These are phyloP conservation scores for Trachelus troglodyta DNA, from an alignment of 2,888 invertebrate genomes.

Conservation along the genomic window DNA sequence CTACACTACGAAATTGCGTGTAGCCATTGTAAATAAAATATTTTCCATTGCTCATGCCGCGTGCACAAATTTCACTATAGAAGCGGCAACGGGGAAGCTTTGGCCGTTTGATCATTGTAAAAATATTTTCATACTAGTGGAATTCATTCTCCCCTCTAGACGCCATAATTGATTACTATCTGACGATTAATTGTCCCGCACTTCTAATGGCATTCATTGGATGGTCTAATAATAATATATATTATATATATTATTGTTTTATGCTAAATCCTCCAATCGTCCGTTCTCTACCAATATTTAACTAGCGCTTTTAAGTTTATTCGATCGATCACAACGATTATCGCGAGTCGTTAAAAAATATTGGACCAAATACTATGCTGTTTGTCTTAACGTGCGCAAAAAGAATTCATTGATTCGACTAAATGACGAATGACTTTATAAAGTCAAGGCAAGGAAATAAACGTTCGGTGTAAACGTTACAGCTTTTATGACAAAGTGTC, in stretches of 20 bases:
- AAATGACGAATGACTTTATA: background rate
- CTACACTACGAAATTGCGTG: background rate
- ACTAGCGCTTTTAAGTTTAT: background rate
- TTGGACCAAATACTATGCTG: background rate
- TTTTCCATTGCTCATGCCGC: background rate
- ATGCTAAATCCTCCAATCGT: conserved; percentile 3
- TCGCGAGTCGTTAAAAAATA: background rate
- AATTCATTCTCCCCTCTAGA: background rate
- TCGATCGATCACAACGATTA: background rate
- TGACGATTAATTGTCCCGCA: background rate
- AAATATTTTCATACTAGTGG: background rate
- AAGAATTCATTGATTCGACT: background rate
- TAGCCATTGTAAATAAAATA: background rate
- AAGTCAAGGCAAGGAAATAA: background rate
- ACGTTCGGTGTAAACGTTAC: background rate
- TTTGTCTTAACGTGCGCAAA: background rate
- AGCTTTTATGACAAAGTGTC: background rate
- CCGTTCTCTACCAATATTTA: background rate
- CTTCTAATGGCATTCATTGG: background rate
- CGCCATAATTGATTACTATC: background rate
- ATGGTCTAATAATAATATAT: conserved; percentile 17
- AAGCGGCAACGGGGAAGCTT: background rate
- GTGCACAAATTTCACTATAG: background rate
- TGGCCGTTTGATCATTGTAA: background rate
- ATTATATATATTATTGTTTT: conserved; percentile 14